These are phyloP conservation scores for Aplysina aerophoba DNA, from an alignment of 37 sponge, comb jelly and placozoan species.

Conservation along the genomic window DNA sequence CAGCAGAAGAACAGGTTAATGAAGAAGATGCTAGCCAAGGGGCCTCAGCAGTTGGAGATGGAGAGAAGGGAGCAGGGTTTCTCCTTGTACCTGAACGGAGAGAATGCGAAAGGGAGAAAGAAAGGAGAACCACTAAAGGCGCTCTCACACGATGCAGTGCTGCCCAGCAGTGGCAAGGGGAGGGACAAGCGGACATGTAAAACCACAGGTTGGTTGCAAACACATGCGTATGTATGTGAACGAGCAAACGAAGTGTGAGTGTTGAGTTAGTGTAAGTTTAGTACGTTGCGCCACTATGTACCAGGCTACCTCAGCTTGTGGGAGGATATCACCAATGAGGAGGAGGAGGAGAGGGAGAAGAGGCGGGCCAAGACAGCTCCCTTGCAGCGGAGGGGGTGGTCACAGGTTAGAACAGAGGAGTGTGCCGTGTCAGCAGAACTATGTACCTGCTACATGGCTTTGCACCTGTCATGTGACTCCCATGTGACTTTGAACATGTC, in stretches of 20 bases:
- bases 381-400: slow-evolving; percentile 80
- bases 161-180: neutral
- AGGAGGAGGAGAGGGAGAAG: slow-evolving; percentile 24
- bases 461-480: too few relatives aligned
- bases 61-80: slow-evolving; percentile 95
- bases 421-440: too few relatives aligned
- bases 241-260: too few relatives aligned
- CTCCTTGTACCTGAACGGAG: slow-evolving; percentile 93
- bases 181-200: neutral
- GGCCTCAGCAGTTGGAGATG: slow-evolving; percentile 57
- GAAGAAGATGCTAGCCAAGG: slow-evolving; percentile 79
- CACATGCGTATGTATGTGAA: neutral
- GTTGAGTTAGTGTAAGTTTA: neutral
- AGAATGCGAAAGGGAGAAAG: slow-evolving; percentile 46
- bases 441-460: too few relatives aligned
- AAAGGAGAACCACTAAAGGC: slow-evolving; percentile 1
- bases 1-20: slow-evolving; percentile 80
- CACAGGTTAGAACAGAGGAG: slow-evolving; percentile 7
- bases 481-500: too few relatives aligned
- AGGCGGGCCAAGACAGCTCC: slow-evolving; percentile 75
- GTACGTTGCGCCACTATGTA: neutral
- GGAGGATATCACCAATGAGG: neutral
- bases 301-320: neutral
- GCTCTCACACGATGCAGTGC: neutral
- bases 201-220: neutral